These are phyloP conservation scores for Hoplodrina blanda DNA, from an alignment of 2,888 invertebrate genomes.

Conservation along the genomic window DNA sequence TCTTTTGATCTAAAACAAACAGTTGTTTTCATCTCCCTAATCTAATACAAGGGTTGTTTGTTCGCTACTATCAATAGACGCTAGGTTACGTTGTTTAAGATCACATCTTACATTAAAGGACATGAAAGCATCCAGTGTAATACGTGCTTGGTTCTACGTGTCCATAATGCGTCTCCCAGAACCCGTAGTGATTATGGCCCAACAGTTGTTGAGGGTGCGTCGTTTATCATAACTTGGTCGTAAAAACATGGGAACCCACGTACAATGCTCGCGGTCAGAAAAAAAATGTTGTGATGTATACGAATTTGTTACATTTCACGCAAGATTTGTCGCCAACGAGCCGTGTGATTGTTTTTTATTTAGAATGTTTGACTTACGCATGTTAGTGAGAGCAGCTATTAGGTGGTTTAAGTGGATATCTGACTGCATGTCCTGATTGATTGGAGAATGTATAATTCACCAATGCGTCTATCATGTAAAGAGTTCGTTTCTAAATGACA, in stretches of 20 bases:
- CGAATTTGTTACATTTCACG: constrained; percentile 83
- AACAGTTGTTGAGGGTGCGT: constrained; percentile 72
- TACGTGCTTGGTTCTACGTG: constrained; percentile 76
- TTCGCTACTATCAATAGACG: constrained; percentile 59
- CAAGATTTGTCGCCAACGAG: constrained; percentile 73
- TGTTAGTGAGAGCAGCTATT: constrained; percentile 36
- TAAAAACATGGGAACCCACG: constrained; percentile 78
- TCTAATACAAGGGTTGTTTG: constrained; percentile 64
- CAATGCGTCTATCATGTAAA: background rate
- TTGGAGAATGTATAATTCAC: background rate
- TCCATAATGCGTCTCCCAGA: constrained; percentile 76
- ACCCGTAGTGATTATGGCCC: constrained; percentile 71
- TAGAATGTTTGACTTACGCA: constrained; percentile 44
- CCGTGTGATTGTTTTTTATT: constrained; percentile 54
- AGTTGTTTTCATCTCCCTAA: constrained; percentile 52
- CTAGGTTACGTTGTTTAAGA: constrained; percentile 63
- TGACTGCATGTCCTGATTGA: background rate
- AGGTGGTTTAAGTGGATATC: constrained; percentile 3
- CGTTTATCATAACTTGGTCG: constrained; percentile 79
- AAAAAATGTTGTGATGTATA: constrained; percentile 68
- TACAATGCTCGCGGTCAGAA: constrained; percentile 65
- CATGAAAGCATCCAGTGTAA: constrained; percentile 66
- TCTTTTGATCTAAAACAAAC: constrained; percentile 37
- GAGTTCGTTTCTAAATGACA: background rate
- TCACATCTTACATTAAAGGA: constrained; percentile 68